Evolutionary conservation across 2,888 invertebrate genomes (phyloP).

Genomic region (Autographa pulchrina): DNA sequence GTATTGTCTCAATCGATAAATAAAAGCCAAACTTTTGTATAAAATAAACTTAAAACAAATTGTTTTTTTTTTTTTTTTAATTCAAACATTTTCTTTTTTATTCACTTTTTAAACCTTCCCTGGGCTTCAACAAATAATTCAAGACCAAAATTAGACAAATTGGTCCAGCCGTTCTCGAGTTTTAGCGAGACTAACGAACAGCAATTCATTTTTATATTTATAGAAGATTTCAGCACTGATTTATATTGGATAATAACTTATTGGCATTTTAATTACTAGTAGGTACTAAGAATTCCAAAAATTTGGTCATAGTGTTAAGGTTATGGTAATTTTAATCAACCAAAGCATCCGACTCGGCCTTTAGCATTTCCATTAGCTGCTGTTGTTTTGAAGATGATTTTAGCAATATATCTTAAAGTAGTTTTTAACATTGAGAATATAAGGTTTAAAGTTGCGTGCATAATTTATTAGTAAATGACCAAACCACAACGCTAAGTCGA

Average conservation of each 20-base stretch:
- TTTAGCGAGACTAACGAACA: too few species aligned
- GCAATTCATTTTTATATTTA: too few species aligned
- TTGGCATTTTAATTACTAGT: not conserved
- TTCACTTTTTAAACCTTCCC: too few species aligned
- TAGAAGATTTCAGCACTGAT: not conserved
- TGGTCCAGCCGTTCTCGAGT: too few species aligned
- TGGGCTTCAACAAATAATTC: too few species aligned
- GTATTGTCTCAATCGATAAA: too few species aligned
- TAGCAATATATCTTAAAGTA: conserved; percentile 61
- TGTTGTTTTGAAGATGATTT: conserved; percentile 75
- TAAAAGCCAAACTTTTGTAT: too few species aligned
- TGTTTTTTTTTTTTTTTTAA: too few species aligned
- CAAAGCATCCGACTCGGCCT: conserved; percentile 71
- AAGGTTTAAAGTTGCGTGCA: conserved; percentile 66
- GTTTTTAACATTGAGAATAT: conserved; percentile 62
- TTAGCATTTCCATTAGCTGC: conserved; percentile 74
- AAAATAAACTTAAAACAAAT: too few species aligned
- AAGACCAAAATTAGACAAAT: too few species aligned
- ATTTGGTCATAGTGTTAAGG: conserved; percentile 64
- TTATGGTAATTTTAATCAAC: conserved; percentile 82
- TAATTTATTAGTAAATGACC: conserved; percentile 74
- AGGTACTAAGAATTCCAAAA: conserved; percentile 33
- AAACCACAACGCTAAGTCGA: conserved; percentile 71
- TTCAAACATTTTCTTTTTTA: too few species aligned
- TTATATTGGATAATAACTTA: not conserved